These are phyloP conservation scores for Platyura marginata DNA, from an alignment of 1,140 invertebrate species.

Conservation along the genomic window DNA sequence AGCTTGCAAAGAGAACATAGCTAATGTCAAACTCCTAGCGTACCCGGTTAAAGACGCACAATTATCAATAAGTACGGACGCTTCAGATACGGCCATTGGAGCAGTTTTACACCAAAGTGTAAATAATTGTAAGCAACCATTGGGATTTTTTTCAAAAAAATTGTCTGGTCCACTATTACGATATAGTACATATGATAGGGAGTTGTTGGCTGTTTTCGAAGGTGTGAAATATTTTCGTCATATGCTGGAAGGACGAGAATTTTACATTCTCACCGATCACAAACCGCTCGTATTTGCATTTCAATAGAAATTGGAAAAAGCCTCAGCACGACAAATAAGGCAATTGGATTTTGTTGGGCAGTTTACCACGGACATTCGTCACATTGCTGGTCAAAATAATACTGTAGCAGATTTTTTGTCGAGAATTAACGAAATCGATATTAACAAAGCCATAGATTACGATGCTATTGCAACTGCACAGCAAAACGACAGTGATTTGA, in stretches of 20 bases:
- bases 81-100: constrained; percentile 10
- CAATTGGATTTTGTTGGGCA: constrained; percentile 19
- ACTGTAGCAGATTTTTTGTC: constrained; percentile 14
- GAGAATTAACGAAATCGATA: constrained; percentile 7
- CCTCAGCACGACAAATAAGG: constrained; percentile 10
- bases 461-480: constrained; percentile 7
- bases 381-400: constrained; percentile 12
- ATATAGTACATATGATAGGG: constrained; percentile 24
- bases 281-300: constrained; percentile 20
- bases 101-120: constrained; percentile 11
- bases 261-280: constrained; percentile 23
- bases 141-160: constrained; percentile 24
- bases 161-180: constrained; percentile 14
- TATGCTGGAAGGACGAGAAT: constrained; percentile 20
- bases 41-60: constrained; percentile 5
- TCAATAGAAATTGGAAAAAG: constrained; percentile 12
- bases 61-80: constrained; percentile 9
- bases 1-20: constrained; percentile 13
- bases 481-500: constrained; percentile 5
- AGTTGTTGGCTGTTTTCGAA: constrained; percentile 28
- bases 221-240: constrained; percentile 24
- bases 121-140: constrained; percentile 8
- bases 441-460: constrained; percentile 4
- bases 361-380: constrained; percentile 18
- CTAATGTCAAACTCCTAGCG: constrained; percentile 7